These are phyloP conservation scores for Eilema caniola DNA, from an alignment of 2,888 invertebrate genomes.

Conservation along the genomic window DNA sequence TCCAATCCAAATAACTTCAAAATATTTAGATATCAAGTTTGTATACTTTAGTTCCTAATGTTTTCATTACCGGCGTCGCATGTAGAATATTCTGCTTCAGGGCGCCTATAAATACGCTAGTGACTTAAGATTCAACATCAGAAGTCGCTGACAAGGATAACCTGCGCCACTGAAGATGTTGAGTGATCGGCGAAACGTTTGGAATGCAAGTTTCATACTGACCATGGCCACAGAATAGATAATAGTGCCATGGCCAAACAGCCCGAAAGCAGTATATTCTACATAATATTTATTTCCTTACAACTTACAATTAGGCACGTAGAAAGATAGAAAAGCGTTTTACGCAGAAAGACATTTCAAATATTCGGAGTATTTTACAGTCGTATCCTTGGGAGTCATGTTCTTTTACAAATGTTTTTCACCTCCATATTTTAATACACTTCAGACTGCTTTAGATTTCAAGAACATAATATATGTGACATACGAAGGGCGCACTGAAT, in stretches of 20 bases:
- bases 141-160: too few species aligned
- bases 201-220: too few species aligned
- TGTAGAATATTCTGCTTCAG: too few species aligned
- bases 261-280: too few species aligned
- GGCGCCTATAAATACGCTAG: too few species aligned
- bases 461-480: not conserved
- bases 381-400: constrained; percentile 14
- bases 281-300: constrained; percentile 9
- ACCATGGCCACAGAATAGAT: too few species aligned
- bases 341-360: constrained; percentile 23
- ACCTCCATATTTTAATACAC: constrained; percentile 13
- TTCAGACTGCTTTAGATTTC: constrained; percentile 6
- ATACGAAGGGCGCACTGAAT: not conserved
- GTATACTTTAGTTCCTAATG: not conserved
- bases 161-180: too few species aligned
- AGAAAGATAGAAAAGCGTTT: constrained; percentile 19
- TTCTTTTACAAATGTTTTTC: constrained; percentile 18
- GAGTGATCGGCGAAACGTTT: too few species aligned
- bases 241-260: too few species aligned
- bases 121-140: too few species aligned
- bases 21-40: not conserved
- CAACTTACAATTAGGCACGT: constrained; percentile 18
- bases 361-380: constrained; percentile 27
- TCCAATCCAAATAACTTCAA: not conserved
- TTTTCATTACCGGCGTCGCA: too few species aligned